Conservation (phyloP, 2,797 vertebrate genomes). For the Megalops cyprinoides region DNA sequence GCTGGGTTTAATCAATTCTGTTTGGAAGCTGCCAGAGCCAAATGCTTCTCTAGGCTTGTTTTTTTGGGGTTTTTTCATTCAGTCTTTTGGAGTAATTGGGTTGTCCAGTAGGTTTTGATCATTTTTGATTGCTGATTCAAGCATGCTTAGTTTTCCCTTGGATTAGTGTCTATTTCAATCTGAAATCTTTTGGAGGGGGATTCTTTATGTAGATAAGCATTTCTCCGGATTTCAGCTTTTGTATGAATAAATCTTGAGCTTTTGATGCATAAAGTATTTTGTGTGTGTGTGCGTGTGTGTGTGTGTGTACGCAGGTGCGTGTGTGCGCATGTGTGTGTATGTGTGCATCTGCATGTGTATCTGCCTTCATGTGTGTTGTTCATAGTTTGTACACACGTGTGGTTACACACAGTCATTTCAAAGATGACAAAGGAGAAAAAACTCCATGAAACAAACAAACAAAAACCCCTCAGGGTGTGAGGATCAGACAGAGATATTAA, state of each 20-base stretch:
- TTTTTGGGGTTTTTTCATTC: neutral
- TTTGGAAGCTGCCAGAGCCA: no score
- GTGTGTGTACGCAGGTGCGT: neutral
- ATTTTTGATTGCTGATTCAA: neutral
- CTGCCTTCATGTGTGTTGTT: no score
- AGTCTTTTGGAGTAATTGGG: neutral
- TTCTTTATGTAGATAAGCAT: no score
- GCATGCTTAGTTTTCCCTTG: neutral
- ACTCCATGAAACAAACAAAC: no score
- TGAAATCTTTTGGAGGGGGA: no score
- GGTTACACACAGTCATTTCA: no score
- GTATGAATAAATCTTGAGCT: neutral
- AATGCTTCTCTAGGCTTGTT: neutral
- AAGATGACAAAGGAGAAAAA: no score
- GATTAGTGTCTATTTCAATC: neutral
- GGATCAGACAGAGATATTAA: no score
- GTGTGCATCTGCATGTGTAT: neutral
- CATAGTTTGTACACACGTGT: no score
- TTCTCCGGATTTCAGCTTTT: neutral
- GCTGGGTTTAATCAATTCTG: neutral
- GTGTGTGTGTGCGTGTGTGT: neutral
- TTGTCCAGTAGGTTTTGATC: neutral
- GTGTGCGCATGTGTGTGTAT: neutral
- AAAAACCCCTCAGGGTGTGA: no score
- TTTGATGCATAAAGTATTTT: neutral